Percentiles rank a stretch among this genome's conserved stretches.
Conservation (phyloP, 2,113 vertebrate species). For the Rostratula benghalensis region DNA sequence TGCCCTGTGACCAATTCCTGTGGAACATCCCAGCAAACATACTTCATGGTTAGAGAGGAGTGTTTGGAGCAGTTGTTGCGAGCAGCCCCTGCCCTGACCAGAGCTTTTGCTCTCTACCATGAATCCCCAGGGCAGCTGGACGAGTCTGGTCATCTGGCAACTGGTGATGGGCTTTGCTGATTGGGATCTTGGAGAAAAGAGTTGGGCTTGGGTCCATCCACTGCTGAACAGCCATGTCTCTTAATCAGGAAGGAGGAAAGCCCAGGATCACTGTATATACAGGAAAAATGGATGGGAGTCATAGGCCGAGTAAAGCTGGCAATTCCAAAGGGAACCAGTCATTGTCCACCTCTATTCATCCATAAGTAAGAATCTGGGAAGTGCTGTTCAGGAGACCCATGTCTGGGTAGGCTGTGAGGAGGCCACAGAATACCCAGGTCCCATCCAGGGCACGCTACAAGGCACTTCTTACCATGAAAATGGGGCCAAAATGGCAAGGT, state of each 20-base stretch:
- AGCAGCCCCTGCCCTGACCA: background rate
- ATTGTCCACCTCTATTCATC: background rate
- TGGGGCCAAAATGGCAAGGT: background rate
- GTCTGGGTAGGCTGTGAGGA: background rate
- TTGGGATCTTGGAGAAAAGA: background rate
- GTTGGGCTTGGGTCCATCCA: background rate
- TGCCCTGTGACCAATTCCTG: background rate
- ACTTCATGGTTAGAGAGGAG: background rate
- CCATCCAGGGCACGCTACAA: background rate
- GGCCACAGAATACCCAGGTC: background rate
- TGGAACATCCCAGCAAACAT: background rate
- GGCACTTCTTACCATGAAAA: background rate
- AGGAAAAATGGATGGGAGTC: background rate
- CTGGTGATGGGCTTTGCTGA: background rate
- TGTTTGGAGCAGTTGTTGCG: background rate
- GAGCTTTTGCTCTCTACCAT: background rate
- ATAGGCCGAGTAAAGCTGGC: background rate
- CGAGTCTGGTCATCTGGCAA: fast-evolving
- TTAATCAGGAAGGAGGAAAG: background rate
- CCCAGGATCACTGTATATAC: background rate
- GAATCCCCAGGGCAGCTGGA: background rate
- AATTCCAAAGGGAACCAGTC: background rate
- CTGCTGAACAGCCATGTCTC: background rate
- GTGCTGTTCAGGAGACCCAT: background rate
- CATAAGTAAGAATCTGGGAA: background rate